These are phyloP conservation scores for Bombus polaris DNA, from an alignment of 1,140 invertebrate genomes.

Conservation along the genomic window DNA sequence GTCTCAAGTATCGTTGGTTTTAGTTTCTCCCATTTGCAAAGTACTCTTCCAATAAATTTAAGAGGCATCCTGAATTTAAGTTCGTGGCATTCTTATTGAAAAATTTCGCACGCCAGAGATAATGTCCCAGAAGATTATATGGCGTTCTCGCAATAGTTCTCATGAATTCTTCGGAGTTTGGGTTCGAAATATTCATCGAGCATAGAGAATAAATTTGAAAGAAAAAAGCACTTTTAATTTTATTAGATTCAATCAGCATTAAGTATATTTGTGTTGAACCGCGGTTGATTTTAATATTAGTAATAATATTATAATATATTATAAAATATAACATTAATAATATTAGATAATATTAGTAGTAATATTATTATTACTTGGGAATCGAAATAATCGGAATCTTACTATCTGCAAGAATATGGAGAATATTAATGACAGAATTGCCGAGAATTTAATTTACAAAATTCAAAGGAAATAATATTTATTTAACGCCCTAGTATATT, in stretches of 20 bases:
- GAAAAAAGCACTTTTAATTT: not conserved
- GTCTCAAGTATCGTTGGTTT: not conserved
- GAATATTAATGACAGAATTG: not conserved
- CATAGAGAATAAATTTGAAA: not conserved
- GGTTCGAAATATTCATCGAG: not conserved
- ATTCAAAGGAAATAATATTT: not conserved
- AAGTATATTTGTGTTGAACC: not conserved
- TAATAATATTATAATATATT: too few relatives aligned
- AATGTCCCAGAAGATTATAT: not conserved
- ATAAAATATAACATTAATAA: too few relatives aligned
- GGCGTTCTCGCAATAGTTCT: too few relatives aligned
- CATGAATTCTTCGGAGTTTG: not conserved
- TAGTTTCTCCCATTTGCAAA: not conserved
- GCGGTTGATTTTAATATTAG: not conserved
- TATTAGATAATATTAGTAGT: too few relatives aligned
- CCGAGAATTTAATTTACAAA: not conserved
- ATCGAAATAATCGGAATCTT: too few relatives aligned
- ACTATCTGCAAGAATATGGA: too few relatives aligned
- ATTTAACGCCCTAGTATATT: not conserved
- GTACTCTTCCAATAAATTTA: not conserved
- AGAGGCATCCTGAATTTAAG: not conserved
- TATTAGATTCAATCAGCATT: not conserved
- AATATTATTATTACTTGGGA: too few relatives aligned
- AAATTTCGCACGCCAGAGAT: not conserved
- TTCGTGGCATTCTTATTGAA: not conserved